Evolutionary conservation across 2,888 invertebrate species (phyloP).

Genomic region (Fragum whitleyi): DNA sequence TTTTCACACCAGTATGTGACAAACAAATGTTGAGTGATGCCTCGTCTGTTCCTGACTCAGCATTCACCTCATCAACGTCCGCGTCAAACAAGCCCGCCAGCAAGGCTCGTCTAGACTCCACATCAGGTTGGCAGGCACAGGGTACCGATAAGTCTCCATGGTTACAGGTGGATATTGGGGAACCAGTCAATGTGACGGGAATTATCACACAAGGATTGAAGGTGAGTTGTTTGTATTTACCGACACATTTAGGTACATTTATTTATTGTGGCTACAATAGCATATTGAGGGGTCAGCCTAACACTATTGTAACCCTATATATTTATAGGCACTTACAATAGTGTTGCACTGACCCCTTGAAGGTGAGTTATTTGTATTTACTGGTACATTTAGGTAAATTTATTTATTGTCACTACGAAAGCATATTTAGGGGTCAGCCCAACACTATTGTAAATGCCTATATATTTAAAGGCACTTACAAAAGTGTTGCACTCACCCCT

Average conservation of each 20-base stretch:
- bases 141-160: constrained; percentile 68
- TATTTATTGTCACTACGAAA: too few relatives aligned
- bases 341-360: too few relatives aligned
- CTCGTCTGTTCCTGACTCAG: constrained; percentile 33
- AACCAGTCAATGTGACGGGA: constrained; percentile 71
- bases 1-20: constrained; percentile 60
- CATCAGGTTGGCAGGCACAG: constrained; percentile 88
- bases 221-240: constrained; percentile 19
- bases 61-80: constrained; percentile 53
- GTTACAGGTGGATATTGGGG: constrained; percentile 75
- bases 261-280: too few relatives aligned
- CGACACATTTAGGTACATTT: neutral
- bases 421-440: too few relatives aligned
- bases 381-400: neutral
- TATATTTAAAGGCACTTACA: too few relatives aligned
- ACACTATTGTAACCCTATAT: too few relatives aligned
- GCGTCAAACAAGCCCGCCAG: constrained; percentile 79
- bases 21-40: constrained; percentile 55
- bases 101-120: constrained; percentile 86
- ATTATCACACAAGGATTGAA: constrained; percentile 69
- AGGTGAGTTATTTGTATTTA: neutral
- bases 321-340: too few relatives aligned
- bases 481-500: too few relatives aligned
- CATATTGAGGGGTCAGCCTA: too few relatives aligned
- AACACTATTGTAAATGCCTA: too few relatives aligned